Conservation (phyloP, 37 sponge, comb jelly and placozoan species). For the Aplysina aerophoba region DNA sequence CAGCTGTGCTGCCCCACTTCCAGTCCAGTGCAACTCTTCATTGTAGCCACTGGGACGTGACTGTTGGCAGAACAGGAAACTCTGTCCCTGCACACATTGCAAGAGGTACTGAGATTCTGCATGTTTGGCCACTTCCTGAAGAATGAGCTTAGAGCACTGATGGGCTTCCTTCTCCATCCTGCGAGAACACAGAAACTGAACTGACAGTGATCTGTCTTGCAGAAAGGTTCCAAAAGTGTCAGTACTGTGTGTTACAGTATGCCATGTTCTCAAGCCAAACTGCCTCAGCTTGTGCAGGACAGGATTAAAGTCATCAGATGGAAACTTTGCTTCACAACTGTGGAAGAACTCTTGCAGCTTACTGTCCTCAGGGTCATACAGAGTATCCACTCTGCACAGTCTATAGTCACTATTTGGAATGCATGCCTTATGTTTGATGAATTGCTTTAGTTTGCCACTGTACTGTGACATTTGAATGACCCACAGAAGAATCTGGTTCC, state of each 20-base stretch:
- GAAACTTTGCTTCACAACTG: conserved; percentile 18
- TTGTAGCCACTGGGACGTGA: conserved; percentile 36
- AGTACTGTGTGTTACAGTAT: background rate
- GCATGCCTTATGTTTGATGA: background rate
- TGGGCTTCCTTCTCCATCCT: background rate
- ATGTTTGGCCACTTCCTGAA: background rate
- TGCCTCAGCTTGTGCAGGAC: conserved; percentile 16
- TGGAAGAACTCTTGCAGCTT: conserved; percentile 47
- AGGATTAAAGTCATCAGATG: conserved; percentile 28
- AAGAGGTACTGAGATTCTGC: background rate
- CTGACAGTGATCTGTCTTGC: conserved; percentile 33
- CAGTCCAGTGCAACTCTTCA: conserved; percentile 29
- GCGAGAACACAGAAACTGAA: background rate
- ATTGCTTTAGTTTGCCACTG: background rate
- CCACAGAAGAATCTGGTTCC: conserved; percentile 48
- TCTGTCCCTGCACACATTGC: background rate
- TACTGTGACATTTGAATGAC: conserved; percentile 12
- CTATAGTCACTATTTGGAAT: background rate
- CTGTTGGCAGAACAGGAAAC: conserved; percentile 29
- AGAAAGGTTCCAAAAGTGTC: conserved; percentile 25
- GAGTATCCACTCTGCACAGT: background rate
- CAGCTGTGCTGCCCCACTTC: conserved; percentile 2
- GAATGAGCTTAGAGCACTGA: conserved; percentile 4
- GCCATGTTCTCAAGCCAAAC: conserved; percentile 57
- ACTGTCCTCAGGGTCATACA: conserved; percentile 47